Conservation (phyloP, 1,140 invertebrate genomes). For the Ridgeia piscesae region DNA sequence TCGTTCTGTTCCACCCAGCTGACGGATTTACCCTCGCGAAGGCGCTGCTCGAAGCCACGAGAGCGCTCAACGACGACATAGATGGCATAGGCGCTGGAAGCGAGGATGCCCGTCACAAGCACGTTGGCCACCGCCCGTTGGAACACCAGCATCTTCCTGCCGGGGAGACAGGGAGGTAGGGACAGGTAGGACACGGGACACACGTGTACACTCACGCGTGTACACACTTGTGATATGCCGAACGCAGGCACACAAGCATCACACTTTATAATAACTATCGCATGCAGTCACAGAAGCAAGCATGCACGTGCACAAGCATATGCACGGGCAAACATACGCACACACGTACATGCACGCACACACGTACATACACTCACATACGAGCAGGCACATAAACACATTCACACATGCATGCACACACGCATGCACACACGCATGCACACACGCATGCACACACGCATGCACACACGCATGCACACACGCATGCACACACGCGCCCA, state of each 20-base stretch:
- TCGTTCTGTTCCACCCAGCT: slow-evolving; percentile 11
- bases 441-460: too few species aligned
- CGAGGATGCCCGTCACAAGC: neutral
- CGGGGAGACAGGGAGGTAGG: neutral
- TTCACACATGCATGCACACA: neutral
- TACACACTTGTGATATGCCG: too few species aligned
- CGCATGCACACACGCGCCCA: neutral
- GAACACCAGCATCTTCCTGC: neutral
- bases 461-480: neutral
- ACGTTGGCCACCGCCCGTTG: neutral
- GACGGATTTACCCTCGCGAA: neutral
- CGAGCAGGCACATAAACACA: neutral
- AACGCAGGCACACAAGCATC: too few species aligned
- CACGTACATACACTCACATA: neutral
- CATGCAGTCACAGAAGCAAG: neutral
- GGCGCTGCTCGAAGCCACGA: neutral
- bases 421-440: neutral
- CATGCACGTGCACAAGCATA: too few species aligned
- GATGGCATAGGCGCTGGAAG: slow-evolving; percentile 17
- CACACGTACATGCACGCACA: neutral
- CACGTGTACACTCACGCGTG: neutral
- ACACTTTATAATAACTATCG: too few species aligned
- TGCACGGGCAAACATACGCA: neutral
- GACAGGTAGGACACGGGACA: neutral
- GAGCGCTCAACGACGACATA: slow-evolving; percentile 8